These are phyloP conservation scores for human (Homo sapiens) DNA, from an alignment of 2,113 vertebrate genomes.

Conservation along the genomic window DNA sequence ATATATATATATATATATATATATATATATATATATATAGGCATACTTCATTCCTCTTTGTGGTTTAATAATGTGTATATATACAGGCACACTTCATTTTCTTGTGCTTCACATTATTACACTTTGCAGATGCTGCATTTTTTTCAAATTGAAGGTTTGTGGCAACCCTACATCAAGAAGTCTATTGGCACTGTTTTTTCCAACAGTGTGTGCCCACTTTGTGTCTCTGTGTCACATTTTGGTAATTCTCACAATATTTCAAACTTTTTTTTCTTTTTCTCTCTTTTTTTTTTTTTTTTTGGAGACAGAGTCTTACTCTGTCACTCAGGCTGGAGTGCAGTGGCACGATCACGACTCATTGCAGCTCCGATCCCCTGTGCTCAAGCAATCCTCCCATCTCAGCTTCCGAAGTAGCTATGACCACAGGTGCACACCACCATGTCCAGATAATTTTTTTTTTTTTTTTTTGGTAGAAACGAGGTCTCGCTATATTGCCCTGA, in stretches of 20 bases:
- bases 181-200: background rate
- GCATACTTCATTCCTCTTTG: background rate
- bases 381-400: too few species aligned
- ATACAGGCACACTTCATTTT: background rate
- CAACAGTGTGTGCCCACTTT: background rate
- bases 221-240: background rate
- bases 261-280: background rate
- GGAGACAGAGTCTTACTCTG: too few species aligned
- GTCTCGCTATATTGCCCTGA: too few species aligned
- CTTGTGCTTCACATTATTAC: background rate
- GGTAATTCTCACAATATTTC: background rate
- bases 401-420: too few species aligned
- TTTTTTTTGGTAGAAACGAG: too few species aligned
- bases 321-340: too few species aligned
- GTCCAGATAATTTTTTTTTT: too few species aligned
- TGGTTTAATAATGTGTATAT: background rate
- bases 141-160: background rate
- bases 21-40: background rate
- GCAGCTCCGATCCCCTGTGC: too few species aligned
- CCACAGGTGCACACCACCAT: too few species aligned
- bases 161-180: background rate
- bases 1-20: background rate
- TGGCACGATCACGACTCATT: too few species aligned
- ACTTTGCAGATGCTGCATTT: background rate
- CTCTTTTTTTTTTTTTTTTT: background rate